These are phyloP conservation scores for Panagrolaimus sp. DNA, from an alignment of 1,140 invertebrate genomes.

Conservation along the genomic window DNA sequence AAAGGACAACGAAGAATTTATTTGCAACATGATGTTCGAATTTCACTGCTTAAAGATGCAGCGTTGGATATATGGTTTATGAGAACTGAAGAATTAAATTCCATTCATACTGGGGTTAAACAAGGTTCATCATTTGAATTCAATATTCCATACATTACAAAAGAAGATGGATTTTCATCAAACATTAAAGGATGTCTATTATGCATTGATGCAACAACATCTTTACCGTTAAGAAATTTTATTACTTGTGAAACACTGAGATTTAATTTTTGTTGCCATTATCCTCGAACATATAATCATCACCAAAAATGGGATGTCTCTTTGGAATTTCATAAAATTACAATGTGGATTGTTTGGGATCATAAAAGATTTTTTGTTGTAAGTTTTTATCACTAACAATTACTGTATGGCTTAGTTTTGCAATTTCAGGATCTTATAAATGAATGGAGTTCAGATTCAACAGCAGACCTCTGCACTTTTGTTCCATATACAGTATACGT, in stretches of 20 bases:
- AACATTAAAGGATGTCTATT: slow-evolving; percentile 60
- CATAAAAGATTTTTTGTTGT: slow-evolving; percentile 62
- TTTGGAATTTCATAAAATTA: slow-evolving; percentile 61
- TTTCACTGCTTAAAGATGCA: slow-evolving; percentile 50
- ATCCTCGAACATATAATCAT: slow-evolving; percentile 62
- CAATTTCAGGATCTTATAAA: slow-evolving; percentile 72
- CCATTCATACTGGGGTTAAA: slow-evolving; percentile 46
- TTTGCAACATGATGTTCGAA: slow-evolving; percentile 43
- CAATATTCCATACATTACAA: slow-evolving; percentile 29
- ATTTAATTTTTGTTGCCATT: slow-evolving; percentile 61
- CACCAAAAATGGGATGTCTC: slow-evolving; percentile 62
- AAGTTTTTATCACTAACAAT: slow-evolving; percentile 2
- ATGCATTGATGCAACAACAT: slow-evolving; percentile 62
- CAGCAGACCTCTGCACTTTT: slow-evolving; percentile 85
- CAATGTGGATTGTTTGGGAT: slow-evolving; percentile 62
- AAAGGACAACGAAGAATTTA: slow-evolving; percentile 46
- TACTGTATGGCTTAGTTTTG: background rate
- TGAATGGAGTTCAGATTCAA: slow-evolving; percentile 82
- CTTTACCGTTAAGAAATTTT: slow-evolving; percentile 61
- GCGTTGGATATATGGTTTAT: slow-evolving; percentile 57
- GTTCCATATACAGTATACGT: slow-evolving; percentile 95
- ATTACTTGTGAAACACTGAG: slow-evolving; percentile 62
- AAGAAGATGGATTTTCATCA: slow-evolving; percentile 51
- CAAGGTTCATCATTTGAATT: slow-evolving; percentile 53
- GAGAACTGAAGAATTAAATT: slow-evolving; percentile 54